phyloP scores from a whole-genome alignment of 2,113 vertebrate genomes.

The Corydoras maculifer region DNA sequence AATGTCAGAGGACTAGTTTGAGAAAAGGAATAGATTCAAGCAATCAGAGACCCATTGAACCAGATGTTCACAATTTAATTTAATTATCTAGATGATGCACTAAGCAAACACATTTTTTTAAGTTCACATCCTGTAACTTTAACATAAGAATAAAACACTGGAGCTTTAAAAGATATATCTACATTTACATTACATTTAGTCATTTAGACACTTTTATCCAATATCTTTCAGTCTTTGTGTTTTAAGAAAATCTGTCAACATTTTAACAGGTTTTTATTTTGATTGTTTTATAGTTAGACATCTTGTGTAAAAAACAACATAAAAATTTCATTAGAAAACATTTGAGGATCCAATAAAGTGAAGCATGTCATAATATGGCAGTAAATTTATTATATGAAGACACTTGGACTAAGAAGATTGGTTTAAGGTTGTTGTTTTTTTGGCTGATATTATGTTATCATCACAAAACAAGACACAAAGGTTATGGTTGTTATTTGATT shows the following conservation, averaged over 20 bases:
- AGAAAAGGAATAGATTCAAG: background rate
- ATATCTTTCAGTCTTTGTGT: background rate
- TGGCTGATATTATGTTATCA: no score
- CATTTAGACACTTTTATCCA: background rate
- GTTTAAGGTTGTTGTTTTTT: no score
- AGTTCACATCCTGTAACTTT: background rate
- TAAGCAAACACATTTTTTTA: background rate
- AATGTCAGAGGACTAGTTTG: background rate
- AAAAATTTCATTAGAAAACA: conserved; percentile 13
- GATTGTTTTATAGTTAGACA: background rate
- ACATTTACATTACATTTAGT: background rate
- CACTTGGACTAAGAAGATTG: background rate
- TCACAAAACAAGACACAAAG: no score
- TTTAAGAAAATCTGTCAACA: conserved; percentile 10
- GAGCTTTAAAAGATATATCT: no score
- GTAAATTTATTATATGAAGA: background rate
- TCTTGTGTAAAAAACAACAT: background rate
- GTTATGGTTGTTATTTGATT: no score
- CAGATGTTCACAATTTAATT: background rate
- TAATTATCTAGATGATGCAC: background rate
- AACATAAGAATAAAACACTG: background rate
- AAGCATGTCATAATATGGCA: background rate
- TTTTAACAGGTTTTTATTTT: conserved; percentile 2
- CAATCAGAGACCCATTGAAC: no score
- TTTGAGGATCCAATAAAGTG: background rate